These are phyloP conservation scores for Chroicocephalus ridibundus DNA, from an alignment of 2,113 vertebrate species.

Conservation along the genomic window DNA sequence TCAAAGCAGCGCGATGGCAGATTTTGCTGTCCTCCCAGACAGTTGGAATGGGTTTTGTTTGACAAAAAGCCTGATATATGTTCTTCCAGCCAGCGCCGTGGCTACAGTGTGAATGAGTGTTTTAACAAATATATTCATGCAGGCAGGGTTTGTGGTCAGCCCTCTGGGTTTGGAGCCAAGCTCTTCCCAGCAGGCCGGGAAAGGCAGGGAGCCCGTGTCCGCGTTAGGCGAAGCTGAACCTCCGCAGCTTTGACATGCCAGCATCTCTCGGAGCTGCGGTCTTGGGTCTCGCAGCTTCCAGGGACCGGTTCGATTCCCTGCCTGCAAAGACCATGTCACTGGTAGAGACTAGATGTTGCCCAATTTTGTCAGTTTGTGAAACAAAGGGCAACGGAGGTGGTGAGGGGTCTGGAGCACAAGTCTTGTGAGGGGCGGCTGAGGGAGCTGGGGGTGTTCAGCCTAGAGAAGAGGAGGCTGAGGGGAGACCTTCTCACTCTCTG, in stretches of 20 bases:
- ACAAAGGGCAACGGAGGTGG: too few relatives aligned
- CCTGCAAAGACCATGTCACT: fast-evolving
- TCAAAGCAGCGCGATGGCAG: not conserved
- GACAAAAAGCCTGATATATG: not conserved
- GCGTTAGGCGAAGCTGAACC: not conserved
- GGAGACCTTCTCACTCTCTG: too few relatives aligned
- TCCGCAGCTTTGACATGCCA: not conserved
- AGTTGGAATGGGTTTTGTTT: constrained; percentile 1
- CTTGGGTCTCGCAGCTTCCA: not conserved
- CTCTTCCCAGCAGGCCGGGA: constrained; percentile 16
- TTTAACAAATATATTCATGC: not conserved
- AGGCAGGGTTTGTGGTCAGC: constrained; percentile 6
- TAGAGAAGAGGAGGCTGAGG: too few relatives aligned
- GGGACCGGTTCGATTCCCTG: not conserved
- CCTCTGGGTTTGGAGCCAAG: not conserved
- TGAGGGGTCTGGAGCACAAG: too few relatives aligned
- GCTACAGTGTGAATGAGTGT: constrained; percentile 24
- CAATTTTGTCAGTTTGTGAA: not conserved
- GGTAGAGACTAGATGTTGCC: not conserved
- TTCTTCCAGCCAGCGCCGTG: not conserved
- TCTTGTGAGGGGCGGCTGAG: too few relatives aligned
- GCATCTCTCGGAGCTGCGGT: not conserved
- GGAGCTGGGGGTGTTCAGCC: too few relatives aligned
- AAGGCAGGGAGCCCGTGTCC: not conserved
- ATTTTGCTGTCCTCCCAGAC: not conserved